A percentile compares a stretch with the other conserved stretches of the same genome.
Conservation (phyloP, 37 sponge, comb jelly and placozoan species). For the Ianthella basta region DNA sequence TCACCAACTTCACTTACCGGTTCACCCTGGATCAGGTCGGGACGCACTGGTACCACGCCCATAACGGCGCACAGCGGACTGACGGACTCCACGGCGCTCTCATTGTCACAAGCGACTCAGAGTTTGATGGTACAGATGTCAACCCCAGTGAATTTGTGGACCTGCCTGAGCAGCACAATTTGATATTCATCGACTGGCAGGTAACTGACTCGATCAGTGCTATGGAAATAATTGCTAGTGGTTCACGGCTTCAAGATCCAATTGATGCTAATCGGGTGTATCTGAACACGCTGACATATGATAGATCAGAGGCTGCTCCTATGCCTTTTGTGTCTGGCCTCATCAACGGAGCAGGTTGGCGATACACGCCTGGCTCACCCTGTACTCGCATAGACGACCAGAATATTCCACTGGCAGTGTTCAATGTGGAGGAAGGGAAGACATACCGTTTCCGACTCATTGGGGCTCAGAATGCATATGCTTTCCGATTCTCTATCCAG, state of each 20-base stretch:
- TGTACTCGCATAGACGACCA: constrained; percentile 12
- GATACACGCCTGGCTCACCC: neutral
- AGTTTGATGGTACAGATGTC: neutral
- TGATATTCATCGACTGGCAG: constrained; percentile 74
- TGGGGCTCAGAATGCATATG: constrained; percentile 57
- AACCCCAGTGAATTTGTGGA: neutral
- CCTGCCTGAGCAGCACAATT: constrained; percentile 56
- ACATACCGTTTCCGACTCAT: constrained; percentile 75
- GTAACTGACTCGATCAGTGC: constrained; percentile 38
- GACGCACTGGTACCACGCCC: constrained; percentile 87
- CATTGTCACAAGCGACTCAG: constrained; percentile 36
- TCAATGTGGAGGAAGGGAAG: constrained; percentile 43
- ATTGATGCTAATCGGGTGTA: neutral
- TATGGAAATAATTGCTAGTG: constrained; percentile 22
- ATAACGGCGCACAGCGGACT: constrained; percentile 71
- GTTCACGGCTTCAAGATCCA: neutral
- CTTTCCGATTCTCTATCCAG: constrained; percentile 44
- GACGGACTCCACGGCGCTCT: constrained; percentile 78
- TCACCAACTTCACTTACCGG: constrained; percentile 48
- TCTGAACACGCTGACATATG: neutral
- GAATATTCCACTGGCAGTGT: constrained; percentile 43
- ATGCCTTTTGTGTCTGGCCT: constrained; percentile 56
- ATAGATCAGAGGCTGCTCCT: constrained; percentile 36
- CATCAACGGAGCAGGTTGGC: constrained; percentile 60
- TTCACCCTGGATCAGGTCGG: constrained; percentile 68